These are phyloP conservation scores for Peucedramus taeniatus DNA, from an alignment of 2,113 vertebrate species.

Conservation along the genomic window DNA sequence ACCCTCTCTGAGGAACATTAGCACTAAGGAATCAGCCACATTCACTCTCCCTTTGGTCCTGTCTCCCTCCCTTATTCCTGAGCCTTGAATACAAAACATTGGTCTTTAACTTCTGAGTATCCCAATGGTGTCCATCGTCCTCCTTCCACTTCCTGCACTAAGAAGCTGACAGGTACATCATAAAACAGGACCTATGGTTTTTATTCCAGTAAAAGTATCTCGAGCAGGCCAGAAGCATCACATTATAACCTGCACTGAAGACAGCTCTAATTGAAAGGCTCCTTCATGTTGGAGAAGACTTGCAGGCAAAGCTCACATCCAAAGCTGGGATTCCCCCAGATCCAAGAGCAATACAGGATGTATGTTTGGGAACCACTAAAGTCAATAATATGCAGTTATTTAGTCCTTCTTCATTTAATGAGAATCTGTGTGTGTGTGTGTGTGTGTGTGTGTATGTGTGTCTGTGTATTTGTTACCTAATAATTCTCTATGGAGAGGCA, in stretches of 20 bases:
- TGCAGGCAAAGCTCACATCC: not conserved
- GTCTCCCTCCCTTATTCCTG: not conserved
- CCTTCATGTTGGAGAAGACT: not conserved
- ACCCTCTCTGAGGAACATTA: not conserved
- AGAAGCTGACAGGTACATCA: not conserved
- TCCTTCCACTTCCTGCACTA: not conserved
- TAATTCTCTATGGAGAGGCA: not conserved
- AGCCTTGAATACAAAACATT: not conserved
- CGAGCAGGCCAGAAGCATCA: not conserved
- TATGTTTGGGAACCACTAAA: not conserved
- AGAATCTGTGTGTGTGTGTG: not conserved
- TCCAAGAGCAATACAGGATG: not conserved
- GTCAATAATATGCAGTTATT: fast-evolving
- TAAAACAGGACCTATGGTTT: not conserved
- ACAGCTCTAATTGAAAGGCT: not conserved
- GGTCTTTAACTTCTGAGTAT: not conserved
- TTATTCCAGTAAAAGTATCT: not conserved
- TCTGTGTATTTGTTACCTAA: not conserved
- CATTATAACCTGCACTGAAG: not conserved
- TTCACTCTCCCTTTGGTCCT: not conserved
- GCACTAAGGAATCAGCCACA: not conserved
- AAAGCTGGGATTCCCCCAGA: not conserved
- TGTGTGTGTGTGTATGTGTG: fast-evolving
- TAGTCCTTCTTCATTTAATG: not conserved
- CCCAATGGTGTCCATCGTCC: not conserved